phyloP scores from a whole-genome alignment of 2,888 invertebrate genomes.

The Ceraclea dissimilis region DNA sequence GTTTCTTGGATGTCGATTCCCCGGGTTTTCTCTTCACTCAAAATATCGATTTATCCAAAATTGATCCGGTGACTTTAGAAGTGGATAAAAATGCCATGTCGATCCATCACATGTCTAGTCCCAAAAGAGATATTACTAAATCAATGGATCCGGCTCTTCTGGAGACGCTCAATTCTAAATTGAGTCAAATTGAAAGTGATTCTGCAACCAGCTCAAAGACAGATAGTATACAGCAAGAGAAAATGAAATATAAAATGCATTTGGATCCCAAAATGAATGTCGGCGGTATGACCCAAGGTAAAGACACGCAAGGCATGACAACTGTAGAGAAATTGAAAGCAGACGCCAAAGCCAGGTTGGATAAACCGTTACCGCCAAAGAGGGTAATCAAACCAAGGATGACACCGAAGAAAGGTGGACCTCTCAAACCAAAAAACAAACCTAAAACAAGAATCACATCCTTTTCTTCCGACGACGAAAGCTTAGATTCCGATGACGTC shows the following conservation, averaged over 20 bases:
- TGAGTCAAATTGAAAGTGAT: conserved; percentile 70
- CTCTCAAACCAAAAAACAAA: conserved; percentile 54
- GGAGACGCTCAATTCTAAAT: conserved; percentile 62
- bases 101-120: conserved; percentile 58
- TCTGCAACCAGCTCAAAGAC: conserved; percentile 68
- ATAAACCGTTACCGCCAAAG: conserved; percentile 56
- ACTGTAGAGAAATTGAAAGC: conserved; percentile 46
- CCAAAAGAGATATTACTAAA: conserved; percentile 63
- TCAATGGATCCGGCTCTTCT: conserved; percentile 59
- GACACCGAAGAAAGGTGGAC: conserved; percentile 49
- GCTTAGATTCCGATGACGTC: conserved; percentile 68
- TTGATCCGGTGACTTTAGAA: conserved; percentile 64
- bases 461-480: conserved; percentile 70
- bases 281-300: conserved; percentile 43
- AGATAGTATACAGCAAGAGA: conserved; percentile 53
- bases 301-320: conserved; percentile 41
- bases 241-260: conserved; percentile 45
- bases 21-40: conserved; percentile 64
- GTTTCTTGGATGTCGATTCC: conserved; percentile 47
- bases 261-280: conserved; percentile 46
- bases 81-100: conserved; percentile 55
- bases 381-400: conserved; percentile 55
- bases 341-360: conserved; percentile 50
- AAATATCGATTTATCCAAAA: conserved; percentile 66
- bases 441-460: conserved; percentile 67